Base-by-base conservation (phyloP, 1,140 invertebrate genomes). In the Magallana angulata region DNA sequence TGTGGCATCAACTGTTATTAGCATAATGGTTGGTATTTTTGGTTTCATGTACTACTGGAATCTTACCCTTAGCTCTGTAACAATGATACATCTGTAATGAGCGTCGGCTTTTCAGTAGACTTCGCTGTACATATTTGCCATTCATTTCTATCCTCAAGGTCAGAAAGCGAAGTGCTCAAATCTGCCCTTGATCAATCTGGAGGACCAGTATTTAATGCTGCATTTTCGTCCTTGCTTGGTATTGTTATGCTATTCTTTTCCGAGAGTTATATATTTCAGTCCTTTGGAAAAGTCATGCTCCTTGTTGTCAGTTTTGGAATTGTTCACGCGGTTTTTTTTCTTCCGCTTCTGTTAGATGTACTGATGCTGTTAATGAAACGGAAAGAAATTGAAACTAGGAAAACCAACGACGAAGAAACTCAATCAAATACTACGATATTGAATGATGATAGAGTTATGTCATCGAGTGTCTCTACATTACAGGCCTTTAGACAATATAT, bases 231-330 rank as follows among this genome's bases (percentile, higher is more conserved):
- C 0, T 98, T 99, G 57, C 95, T 99, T 0, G 98, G 98, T 80
- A 97, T 99, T 7, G 95, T 97, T 0, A 97, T 98, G 0, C 94
- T 99, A 0, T 95, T 98, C 5, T 95, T 99, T 62, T 98, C 98
- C 0, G 97, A 98, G 82, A 99, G 98, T 89, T 99, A 99, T 92
- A 99, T 99, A 82, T 99, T 99, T 94, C 96, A 98, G 18, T 98
- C 99, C 0, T 99, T 99, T 96, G 99, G 99, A 95, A 99, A 99
- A 95, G 99, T 99, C 96, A 98, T 99, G n/a, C 98, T 99, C 94
- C 96, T 99, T 85, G 98, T 99, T 0, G 98, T 99, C 89, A 97
- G 98, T 93, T 97, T 99, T 90, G 98, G 98, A 48, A 97, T 98
- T 1, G 96, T 99, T 95, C 98, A 99, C 93, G 98, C 98, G 0